phyloP scores from a whole-genome alignment of 2,113 vertebrate genomes.

The Callipepla squamata region DNA sequence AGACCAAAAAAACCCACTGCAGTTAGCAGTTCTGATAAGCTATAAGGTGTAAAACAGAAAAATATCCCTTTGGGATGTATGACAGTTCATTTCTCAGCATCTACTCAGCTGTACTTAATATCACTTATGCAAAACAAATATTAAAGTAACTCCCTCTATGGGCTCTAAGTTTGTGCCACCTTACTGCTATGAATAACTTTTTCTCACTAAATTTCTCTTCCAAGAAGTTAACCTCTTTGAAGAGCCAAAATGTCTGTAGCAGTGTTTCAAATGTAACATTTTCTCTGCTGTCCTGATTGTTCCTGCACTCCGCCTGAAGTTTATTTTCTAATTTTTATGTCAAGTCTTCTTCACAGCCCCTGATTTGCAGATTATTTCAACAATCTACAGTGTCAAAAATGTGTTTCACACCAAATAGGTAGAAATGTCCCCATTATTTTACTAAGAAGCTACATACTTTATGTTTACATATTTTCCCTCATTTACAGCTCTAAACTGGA shows the following conservation, averaged over 20 bases:
- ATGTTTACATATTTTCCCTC: not conserved
- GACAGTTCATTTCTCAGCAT: not conserved
- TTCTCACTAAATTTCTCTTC: not conserved
- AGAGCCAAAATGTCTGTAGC: not conserved
- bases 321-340: not conserved
- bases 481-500: not conserved
- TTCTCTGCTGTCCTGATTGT: not conserved
- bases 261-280: not conserved
- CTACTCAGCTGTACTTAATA: not conserved
- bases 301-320: not conserved
- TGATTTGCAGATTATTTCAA: not conserved
- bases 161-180: not conserved
- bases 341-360: not conserved
- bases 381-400: not conserved
- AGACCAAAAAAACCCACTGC: not conserved
- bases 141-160: not conserved
- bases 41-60: not conserved
- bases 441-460: accelerated
- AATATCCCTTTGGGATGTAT: not conserved
- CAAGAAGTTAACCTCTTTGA: not conserved
- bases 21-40: not conserved
- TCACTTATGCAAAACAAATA: not conserved
- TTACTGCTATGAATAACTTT: not conserved
- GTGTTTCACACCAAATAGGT: not conserved
- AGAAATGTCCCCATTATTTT: not conserved